Conservation (phyloP, 2,888 invertebrate species). For the Cephus rjabovi region DNA sequence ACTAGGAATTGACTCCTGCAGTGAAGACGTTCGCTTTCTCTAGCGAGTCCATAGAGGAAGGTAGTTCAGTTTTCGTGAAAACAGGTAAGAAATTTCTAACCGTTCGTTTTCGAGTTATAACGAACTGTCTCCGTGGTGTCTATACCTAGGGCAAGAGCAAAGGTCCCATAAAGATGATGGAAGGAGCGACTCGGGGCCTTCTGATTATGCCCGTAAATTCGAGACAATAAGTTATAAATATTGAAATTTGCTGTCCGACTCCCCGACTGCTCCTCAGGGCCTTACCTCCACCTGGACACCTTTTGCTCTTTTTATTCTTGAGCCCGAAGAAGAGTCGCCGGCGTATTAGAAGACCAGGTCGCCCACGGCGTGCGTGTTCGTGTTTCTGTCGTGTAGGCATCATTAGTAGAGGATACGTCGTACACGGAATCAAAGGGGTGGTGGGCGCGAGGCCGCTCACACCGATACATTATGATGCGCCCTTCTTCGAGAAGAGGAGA, state of each 20-base stretch:
- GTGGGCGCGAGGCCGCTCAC: slow-evolving; percentile 26
- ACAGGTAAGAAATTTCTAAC: background rate
- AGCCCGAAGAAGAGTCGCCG: slow-evolving; percentile 17
- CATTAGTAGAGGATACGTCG: slow-evolving; percentile 50
- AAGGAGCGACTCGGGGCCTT: slow-evolving; percentile 12
- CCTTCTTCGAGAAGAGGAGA: background rate
- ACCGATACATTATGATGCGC: slow-evolving; percentile 40
- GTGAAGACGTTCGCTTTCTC: background rate
- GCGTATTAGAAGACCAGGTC: slow-evolving; percentile 58
- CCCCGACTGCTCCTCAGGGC: slow-evolving; percentile 29
- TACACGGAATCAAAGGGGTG: slow-evolving; percentile 22
- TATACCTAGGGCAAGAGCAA: background rate
- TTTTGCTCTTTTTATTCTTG: slow-evolving; percentile 19
- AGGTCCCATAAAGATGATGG: background rate
- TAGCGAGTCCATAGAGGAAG: background rate
- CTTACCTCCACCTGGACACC: slow-evolving; percentile 28
- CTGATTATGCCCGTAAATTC: slow-evolving; percentile 52
- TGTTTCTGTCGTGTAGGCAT: slow-evolving; percentile 58
- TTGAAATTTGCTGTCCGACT: slow-evolving; percentile 47
- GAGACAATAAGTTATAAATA: slow-evolving; percentile 65
- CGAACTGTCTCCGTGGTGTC: background rate
- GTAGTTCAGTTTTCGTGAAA: background rate
- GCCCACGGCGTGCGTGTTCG: slow-evolving; percentile 59
- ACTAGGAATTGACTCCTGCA: background rate
- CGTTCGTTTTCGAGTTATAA: background rate